A percentile compares a stretch with the other conserved stretches of the same genome.
Conservation (phyloP, 2,797 vertebrate genomes). For the Spinus pinus region DNA sequence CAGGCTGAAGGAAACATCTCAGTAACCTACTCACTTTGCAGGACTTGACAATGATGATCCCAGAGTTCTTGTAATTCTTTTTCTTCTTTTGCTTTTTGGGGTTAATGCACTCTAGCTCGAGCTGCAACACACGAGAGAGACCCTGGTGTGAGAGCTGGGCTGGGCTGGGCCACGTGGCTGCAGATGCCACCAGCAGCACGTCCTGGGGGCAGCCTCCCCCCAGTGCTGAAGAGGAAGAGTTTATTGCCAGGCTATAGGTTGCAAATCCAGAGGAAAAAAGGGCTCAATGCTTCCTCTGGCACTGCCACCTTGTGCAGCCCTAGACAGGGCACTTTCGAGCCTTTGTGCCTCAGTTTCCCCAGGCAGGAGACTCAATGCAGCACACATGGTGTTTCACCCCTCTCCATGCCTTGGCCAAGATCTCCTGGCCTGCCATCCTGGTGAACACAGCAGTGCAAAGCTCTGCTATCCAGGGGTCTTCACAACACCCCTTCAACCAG, state of each 20-base stretch:
- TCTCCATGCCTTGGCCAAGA: not conserved
- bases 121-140: conserved; percentile 67
- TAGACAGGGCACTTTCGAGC: not conserved
- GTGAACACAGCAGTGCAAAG: not conserved
- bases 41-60: conserved; percentile 88
- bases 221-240: not conserved
- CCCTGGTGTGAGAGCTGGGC: not conserved
- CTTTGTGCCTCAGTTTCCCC: not conserved
- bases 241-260: not conserved
- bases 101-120: conserved; percentile 98
- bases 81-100: conserved; percentile 99
- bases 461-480: not conserved
- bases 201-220: not conserved
- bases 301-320: not conserved
- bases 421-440: not conserved
- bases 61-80: conserved; percentile 96
- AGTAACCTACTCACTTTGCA: conserved; percentile 83
- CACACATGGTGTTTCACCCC: not conserved
- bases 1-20: not conserved
- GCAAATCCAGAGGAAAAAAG: not conserved
- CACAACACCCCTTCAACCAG: not conserved
- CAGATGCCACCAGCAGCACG: not conserved
- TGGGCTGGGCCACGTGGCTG: not conserved
- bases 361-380: not conserved
- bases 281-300: not conserved